Conservation (phyloP, 2,113 vertebrate genomes). For the Sturnus vulgaris region DNA sequence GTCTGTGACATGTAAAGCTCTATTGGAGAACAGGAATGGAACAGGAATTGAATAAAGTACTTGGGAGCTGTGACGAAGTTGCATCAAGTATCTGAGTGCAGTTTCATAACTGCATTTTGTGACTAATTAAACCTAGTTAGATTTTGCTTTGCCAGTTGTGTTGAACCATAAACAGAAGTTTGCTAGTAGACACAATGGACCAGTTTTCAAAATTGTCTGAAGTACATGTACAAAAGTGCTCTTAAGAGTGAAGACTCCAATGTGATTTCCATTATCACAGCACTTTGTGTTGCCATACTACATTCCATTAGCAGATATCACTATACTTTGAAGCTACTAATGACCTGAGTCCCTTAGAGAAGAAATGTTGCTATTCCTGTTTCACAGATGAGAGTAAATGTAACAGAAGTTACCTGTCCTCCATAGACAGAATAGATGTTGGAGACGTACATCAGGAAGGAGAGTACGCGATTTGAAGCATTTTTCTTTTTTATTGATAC, state of each 20-base stretch:
- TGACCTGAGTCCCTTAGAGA: not conserved
- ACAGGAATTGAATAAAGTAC: not conserved
- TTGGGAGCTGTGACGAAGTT: not conserved
- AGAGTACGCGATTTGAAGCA: not conserved
- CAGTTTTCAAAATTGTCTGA: slow-evolving; percentile 10
- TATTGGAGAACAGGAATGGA: not conserved
- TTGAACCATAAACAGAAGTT: not conserved
- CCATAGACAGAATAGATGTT: not conserved
- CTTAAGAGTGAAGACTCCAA: not conserved
- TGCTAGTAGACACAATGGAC: not conserved
- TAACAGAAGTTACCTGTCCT: not conserved
- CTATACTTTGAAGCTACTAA: not conserved
- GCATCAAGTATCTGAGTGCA: not conserved
- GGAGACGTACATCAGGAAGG: not conserved
- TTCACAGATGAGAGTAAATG: not conserved
- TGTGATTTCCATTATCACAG: not conserved
- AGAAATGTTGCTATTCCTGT: not conserved
- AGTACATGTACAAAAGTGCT: not conserved
- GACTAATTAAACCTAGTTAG: not conserved
- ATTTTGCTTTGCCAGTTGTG: not conserved
- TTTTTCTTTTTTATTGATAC: not conserved
- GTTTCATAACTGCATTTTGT: slow-evolving; percentile 18
- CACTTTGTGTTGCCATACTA: not conserved
- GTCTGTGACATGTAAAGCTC: not conserved
- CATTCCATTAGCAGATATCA: not conserved